A percentile compares a stretch with the other conserved stretches of the same genome.
These are phyloP conservation scores for Syrmaticus mikado DNA, from an alignment of 2,113 vertebrate genomes.

Conservation along the genomic window DNA sequence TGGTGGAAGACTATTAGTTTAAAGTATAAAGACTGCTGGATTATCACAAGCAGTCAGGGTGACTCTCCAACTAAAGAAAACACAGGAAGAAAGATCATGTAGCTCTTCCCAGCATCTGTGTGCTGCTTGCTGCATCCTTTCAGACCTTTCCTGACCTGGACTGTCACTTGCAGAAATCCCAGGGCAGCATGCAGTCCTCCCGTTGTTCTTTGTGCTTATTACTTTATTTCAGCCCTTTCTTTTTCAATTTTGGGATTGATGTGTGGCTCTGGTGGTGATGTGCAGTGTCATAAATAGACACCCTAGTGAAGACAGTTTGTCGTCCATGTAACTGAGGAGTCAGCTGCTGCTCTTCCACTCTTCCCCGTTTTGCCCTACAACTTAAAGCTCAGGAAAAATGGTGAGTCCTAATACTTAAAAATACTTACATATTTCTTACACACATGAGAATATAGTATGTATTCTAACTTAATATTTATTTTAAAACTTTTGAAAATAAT, in stretches of 20 bases:
- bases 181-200: neutral
- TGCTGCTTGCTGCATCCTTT: neutral
- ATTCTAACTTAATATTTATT: neutral
- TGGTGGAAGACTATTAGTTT: neutral
- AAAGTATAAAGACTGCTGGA: neutral
- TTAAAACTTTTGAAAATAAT: neutral
- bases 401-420: neutral
- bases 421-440: neutral
- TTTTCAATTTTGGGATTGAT: conserved; percentile 32
- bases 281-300: conserved; percentile 18
- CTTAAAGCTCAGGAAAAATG: neutral
- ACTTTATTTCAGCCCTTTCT: conserved; percentile 37
- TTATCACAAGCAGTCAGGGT: neutral
- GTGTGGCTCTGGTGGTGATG: neutral
- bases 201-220: conserved; percentile 17
- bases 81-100: neutral
- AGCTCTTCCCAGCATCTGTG: neutral
- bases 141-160: neutral
- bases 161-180: conserved; percentile 34
- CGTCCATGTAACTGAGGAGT: neutral
- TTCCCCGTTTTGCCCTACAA: neutral
- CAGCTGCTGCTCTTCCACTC: neutral
- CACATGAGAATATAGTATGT: neutral
- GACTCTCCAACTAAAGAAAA: neutral
- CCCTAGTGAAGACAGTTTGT: neutral